Evolutionary conservation across 2,888 invertebrate genomes (phyloP), one percentile per base, ranked within the genome.

Genomic region (Resseliella maxima): DNA sequence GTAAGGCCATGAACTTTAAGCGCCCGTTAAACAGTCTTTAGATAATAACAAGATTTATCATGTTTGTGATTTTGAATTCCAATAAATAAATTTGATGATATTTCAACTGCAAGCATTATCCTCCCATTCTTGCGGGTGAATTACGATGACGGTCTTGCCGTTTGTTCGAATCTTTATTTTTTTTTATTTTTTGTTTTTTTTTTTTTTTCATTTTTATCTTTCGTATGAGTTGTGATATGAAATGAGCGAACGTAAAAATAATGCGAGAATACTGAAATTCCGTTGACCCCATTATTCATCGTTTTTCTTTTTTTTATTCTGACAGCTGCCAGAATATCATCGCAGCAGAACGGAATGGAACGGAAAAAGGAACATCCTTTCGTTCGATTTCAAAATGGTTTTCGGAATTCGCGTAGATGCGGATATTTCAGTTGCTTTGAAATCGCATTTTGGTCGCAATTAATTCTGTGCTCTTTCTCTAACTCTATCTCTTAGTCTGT

Each of bases 241-340:
- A 27, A 2, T 24, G 24, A 6, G 24, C 41, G 41, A 31, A 35
- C 0, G 72, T 35, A 35, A 72, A 1, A 72, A 72, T 72, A 35
- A 31, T 31, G 24, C n/a, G 50, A 50, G 21, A 50, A 6, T 50
- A 21, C 50, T 59, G 10, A 59, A 59, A 59, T 59, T 59, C 59
- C 59, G 24, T 72, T 35, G 72, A 72, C 72, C 72, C 72, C 72
- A 72, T 72, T 72, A 72, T 72, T 72, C 72, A 72, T 72, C 50
- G 27, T 72, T 72, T 72, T 50, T n/a, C n/a, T n/a, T n/a, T n/a
- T n/a, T n/a, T n/a, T n/a, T n/a, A n/a, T n/a, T n/a, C n/a, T 72
- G 72, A 72, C 72, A 72, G 72, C 72, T 72, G 72, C 35, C 72
- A 72, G 72, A 72, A 72, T 72, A 72, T 72, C n/a, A 72, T 72